These are phyloP conservation scores for Motacilla alba DNA, from an alignment of 2,113 vertebrate genomes.

Conservation along the genomic window DNA sequence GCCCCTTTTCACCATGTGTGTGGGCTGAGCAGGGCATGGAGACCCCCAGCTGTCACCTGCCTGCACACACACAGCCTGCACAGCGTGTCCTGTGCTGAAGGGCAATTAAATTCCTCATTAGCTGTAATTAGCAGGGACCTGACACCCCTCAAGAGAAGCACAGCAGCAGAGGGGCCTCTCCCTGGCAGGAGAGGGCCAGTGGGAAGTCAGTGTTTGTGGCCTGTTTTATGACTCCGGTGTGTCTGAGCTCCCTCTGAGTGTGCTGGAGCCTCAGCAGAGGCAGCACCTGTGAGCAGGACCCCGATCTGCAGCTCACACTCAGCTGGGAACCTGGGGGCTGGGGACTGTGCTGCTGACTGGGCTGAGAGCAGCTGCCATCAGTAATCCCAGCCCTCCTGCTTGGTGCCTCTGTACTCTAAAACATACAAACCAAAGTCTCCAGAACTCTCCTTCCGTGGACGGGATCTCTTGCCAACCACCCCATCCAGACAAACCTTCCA, in stretches of 20 bases:
- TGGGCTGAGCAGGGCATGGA: neutral
- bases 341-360: neutral
- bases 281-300: neutral
- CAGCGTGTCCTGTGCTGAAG: neutral
- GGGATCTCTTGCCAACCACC: neutral
- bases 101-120: constrained; percentile 38
- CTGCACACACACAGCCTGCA: neutral
- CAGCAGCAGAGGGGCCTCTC: neutral
- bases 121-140: constrained; percentile 34
- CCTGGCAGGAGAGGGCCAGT: neutral
- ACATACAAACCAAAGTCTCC: neutral
- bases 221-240: accelerated
- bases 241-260: neutral
- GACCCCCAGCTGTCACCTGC: neutral
- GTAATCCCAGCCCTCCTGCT: too few species aligned
- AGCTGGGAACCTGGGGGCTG: accelerated
- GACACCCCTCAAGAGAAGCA: neutral
- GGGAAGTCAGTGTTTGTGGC: neutral
- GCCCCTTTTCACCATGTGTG: neutral
- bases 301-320: too few species aligned
- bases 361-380: accelerated
- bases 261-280: neutral
- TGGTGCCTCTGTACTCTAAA: neutral
- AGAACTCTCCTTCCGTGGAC: neutral
- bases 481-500: neutral